Conservation (phyloP, 2,888 invertebrate species). For the Megalurothrips usitatus region DNA sequence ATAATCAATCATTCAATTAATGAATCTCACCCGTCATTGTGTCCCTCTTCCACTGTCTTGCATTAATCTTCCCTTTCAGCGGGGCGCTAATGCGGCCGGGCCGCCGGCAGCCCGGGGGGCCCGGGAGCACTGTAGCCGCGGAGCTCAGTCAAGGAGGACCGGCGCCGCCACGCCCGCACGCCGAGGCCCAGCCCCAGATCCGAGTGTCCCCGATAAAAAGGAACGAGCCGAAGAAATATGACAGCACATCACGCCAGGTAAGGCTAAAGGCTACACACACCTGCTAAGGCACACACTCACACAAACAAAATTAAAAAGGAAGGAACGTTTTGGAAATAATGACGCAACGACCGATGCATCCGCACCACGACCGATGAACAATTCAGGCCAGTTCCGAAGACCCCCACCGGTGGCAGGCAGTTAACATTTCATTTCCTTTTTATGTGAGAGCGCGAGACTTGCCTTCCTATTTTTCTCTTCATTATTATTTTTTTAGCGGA, state of each 20-base stretch:
- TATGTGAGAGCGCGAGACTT: no score
- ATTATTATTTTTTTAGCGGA: no score
- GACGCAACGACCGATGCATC: no score
- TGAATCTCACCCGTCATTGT: conserved; percentile 10
- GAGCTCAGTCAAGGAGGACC: background rate
- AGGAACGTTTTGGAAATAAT: no score
- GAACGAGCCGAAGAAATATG: no score
- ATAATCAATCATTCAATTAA: conserved; percentile 25
- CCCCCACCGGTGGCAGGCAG: no score
- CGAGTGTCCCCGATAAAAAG: background rate
- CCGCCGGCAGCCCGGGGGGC: no score
- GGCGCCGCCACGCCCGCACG: background rate
- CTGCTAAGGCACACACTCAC: background rate
- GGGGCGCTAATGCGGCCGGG: background rate
- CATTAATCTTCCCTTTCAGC: background rate
- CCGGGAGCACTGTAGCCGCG: no score
- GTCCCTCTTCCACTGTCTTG: background rate
- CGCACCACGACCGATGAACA: background rate
- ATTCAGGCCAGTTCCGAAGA: background rate
- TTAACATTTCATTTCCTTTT: no score
- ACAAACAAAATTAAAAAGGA: background rate
- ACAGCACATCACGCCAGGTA: background rate
- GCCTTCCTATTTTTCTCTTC: no score
- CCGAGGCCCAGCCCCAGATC: background rate
- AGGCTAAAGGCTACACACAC: background rate